phyloP scores from a whole-genome alignment of 2,888 invertebrate genomes.

The Lacanobia oleracea region DNA sequence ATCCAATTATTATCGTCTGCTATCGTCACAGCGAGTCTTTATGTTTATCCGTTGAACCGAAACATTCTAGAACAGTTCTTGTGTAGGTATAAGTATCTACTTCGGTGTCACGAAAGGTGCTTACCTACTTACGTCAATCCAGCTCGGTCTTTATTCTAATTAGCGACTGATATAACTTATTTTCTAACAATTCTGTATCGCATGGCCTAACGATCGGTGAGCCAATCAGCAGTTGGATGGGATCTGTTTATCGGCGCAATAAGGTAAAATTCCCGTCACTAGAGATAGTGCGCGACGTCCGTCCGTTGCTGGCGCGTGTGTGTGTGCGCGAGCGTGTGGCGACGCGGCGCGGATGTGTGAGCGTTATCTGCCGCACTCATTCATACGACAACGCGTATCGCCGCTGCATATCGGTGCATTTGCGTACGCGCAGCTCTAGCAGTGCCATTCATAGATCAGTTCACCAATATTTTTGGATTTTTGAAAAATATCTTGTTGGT shows the following conservation, averaged over 20 bases:
- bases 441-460: constrained; percentile 69
- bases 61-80: constrained; percentile 37
- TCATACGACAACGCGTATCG: constrained; percentile 56
- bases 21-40: constrained; percentile 20
- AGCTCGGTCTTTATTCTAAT: constrained; percentile 32
- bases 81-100: background rate
- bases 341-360: constrained; percentile 41
- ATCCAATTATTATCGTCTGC: constrained; percentile 21
- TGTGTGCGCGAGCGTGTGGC: constrained; percentile 35
- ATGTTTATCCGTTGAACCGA: constrained; percentile 8
- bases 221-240: constrained; percentile 47
- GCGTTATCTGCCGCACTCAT: constrained; percentile 71
- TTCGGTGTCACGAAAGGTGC: constrained; percentile 4
- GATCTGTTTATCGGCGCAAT: constrained; percentile 56
- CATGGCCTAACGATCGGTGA: constrained; percentile 27
- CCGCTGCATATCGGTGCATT: constrained; percentile 35
- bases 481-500: background rate
- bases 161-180: constrained; percentile 23
- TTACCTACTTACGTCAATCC: constrained; percentile 24
- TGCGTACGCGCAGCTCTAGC: constrained; percentile 60
- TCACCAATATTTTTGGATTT: constrained; percentile 41
- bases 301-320: constrained; percentile 18
- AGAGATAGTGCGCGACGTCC: constrained; percentile 50
- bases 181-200: constrained; percentile 21
- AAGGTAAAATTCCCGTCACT: constrained; percentile 69